phyloP scores from a whole-genome alignment of 2,797 vertebrate genomes.

The Microctenopoma steveboyesi region DNA sequence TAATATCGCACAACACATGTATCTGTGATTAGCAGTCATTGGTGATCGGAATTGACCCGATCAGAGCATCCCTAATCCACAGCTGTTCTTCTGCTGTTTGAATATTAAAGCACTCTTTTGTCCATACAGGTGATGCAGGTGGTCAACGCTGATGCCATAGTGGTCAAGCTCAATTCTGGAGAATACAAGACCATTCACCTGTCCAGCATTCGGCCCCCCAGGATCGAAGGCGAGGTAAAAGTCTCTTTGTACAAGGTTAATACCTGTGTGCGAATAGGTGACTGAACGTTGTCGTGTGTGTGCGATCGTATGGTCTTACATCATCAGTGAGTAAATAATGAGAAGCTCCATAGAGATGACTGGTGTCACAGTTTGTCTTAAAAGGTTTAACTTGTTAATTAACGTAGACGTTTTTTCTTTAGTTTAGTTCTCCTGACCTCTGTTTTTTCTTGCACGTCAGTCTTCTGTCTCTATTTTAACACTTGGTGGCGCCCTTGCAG shows the following conservation, averaged over 20 bases:
- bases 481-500: conserved; percentile 75
- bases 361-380: conserved; percentile 7
- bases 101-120: neutral
- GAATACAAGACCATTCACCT: conserved; percentile 96
- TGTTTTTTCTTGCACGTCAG: neutral
- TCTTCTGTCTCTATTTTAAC: conserved; percentile 42
- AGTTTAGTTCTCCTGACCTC: neutral
- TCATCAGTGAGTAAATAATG: conserved; percentile 27
- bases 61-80: no score
- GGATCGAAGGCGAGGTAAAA: conserved; percentile 91
- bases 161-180: conserved; percentile 94
- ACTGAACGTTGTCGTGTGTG: conserved; percentile 16
- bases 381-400: conserved; percentile 7
- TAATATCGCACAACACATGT: no score
- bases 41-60: no score
- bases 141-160: conserved; percentile 93
- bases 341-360: conserved; percentile 23
- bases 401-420: conserved; percentile 17
- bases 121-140: conserved; percentile 93
- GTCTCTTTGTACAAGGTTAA: conserved; percentile 8
- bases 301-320: conserved; percentile 20
- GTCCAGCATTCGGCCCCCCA: conserved; percentile 95
- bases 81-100: neutral
- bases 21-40: no score
- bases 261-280: conserved; percentile 6